Evolutionary conservation across 2,888 invertebrate species (phyloP), one percentile per base, ranked within the genome.

Genomic region (Hoplodrina blanda): DNA sequence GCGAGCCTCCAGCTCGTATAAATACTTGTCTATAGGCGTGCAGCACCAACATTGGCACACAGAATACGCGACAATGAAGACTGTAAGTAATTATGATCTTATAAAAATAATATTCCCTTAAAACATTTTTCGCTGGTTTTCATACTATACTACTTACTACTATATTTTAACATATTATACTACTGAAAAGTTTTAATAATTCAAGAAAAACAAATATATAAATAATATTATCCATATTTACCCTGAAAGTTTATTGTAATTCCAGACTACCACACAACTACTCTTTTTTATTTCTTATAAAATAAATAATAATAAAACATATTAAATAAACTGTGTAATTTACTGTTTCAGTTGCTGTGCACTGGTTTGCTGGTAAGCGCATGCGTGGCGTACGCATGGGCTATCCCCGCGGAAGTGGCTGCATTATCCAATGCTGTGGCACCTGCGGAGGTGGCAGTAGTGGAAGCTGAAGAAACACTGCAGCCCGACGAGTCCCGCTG

Each of bases 11-110:
- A 50, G 25, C 57, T 62, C 73, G 83, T 92, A 93, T 94, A 93
- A 88, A 94, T 91, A 93, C 87, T 81, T 83, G 79, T 82, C 74
- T 20, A 66, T 69, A 73, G 68, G 61, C 76, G 67, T 54, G 60
- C 73, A 82, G 72, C 74, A 80, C 69, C 80, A 74, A 79, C 90
- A 92, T 87, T 90, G 74, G 78, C 78, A 76, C 78, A 82, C 81
- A 77, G 85, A 83, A 85, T 78, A 83, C 86, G 85, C 73, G 85
- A 92, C 88, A 87, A 95, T 95, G 94, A 94, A 93, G 88, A 92
- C 91, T 76, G 94, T 95, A 80, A 94, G 94, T 93, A 85, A 49
- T 49, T 25, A 62, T 20, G 7, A 69, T 57, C 33, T 1, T 19
- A 49, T 53, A 53, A 56, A 20, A 44, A 54, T 55, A 54, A 30